Base-by-base conservation (phyloP, 64 coral and sea anemone genomes). In the Exaiptasia diaphana region DNA sequence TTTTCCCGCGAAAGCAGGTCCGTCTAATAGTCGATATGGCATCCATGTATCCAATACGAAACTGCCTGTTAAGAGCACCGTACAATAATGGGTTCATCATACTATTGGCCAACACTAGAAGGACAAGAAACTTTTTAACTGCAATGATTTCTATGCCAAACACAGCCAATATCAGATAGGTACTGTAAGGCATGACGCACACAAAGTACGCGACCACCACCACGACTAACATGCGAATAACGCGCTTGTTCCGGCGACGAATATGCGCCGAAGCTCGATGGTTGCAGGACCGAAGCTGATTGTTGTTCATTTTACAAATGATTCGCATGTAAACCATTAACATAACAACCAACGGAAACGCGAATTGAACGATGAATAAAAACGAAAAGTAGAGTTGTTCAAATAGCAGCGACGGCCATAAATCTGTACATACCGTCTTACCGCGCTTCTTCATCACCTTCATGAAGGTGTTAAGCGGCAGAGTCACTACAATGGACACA, bases 51-150 rank as follows among this genome's bases (percentile, higher is more conserved):
- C 69, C 69, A 25, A 73, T 50, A 42, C 80, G 80, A 31, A 70
- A 83, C 13, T 83, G 64, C 34, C 45, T 53, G 22, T 68, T 69
- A 7, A 71, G 34, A 20, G 64, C 63, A 43, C 80, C 64, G 63
- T 83, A 83, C 31, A 83, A 44, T 3, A 70, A 40, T 21, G 80
- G 80, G 25, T 83, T 83, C 4, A 68, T 64, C 80, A 83, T 83
- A 7, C 80, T 83, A 31, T 83, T 83, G 38, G 80, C 64, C 13
- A 83, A 21, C 23, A 64, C 64, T 39, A 83, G 7, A 8, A 83
- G 15, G 4, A 83, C 80, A 30, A 83, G 27, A 52, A 83, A 83
- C 46, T 68, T 65, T 32, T 83, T 83, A 29, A 83, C 34, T 43
- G 67, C 34, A 37, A 68, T 54, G 80, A 38, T 31, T 13, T 52